Evolutionary conservation across 2,888 invertebrate genomes (phyloP).

Genomic region (Latrodectus elegans): DNA sequence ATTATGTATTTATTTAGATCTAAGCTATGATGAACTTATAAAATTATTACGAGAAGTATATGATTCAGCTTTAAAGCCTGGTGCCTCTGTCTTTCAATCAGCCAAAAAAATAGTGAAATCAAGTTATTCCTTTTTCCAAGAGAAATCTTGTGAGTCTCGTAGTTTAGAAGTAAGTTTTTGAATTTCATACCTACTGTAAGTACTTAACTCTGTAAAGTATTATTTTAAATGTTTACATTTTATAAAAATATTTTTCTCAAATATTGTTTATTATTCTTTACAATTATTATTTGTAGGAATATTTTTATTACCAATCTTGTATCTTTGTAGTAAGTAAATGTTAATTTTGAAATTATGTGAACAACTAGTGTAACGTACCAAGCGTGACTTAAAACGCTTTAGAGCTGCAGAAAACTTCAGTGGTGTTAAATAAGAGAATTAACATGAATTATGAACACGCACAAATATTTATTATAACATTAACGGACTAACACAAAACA

Average conservation of each 20-base stretch:
- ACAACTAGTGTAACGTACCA: too few relatives aligned
- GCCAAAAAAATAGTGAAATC: slow-evolving; percentile 46
- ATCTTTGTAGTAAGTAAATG: too few relatives aligned
- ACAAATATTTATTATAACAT: too few relatives aligned
- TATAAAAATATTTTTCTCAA: not conserved
- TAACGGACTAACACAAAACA: too few relatives aligned
- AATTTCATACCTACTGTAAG: slow-evolving; percentile 29
- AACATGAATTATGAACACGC: too few relatives aligned
- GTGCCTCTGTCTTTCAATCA: slow-evolving; percentile 13
- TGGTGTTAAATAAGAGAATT: too few relatives aligned
- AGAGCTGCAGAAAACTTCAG: too few relatives aligned
- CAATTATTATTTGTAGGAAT: not conserved
- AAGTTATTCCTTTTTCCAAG: slow-evolving; percentile 30
- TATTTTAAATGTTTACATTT: not conserved
- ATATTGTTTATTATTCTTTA: not conserved
- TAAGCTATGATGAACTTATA: slow-evolving; percentile 31
- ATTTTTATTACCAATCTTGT: not conserved
- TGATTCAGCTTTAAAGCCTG: slow-evolving; percentile 13
- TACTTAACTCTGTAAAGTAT: not conserved
- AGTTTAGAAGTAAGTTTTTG: not conserved
- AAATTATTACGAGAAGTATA: slow-evolving; percentile 15
- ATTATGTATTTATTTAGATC: slow-evolving; percentile 12
- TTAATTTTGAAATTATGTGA: too few relatives aligned
- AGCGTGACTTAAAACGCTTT: too few relatives aligned
- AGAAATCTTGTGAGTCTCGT: slow-evolving; percentile 8